Base-by-base conservation (phyloP, 2,888 invertebrate genomes). In the Brenthis hecate region DNA sequence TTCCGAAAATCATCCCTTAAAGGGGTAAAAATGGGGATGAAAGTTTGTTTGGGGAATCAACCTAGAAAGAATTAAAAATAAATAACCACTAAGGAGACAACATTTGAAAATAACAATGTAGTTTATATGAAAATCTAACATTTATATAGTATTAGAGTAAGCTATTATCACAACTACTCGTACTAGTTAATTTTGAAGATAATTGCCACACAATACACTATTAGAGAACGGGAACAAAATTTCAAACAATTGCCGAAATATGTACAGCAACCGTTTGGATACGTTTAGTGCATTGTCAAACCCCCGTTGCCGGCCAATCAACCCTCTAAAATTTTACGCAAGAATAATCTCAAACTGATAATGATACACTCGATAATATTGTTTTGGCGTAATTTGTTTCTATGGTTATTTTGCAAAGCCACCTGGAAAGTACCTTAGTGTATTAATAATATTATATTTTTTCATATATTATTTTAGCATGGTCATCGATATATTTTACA, bases 191-290 rank as follows among this genome's bases (percentile, higher is more conserved):
- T 47, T 16, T 48, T 13, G 6, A 58, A 58, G 23, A 23, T 13
- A 23, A 47, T 14, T 47, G 47, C 23, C 14, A 43, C 13, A 43
- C 36, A 6, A 50, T 50, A 60, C 50, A 3, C n/a, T 5, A 66
- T 82, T 83, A 78, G 73, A 74, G 80, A 83, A 80, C 88, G 89
- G 88, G 87, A 91, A 89, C 85, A 79, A 76, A 81, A 85, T 77
- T 88, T 87, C 86, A 84, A 89, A 89, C 85, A 83, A 85, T 88
- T 88, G 83, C 83, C 85, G 76, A 86, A 87, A 85, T 87, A 83
- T 82, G 81, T 85, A 77, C 79, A 81, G 82, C 77, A 83, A 81
- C 83, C 86, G 89, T 89, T 88, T 84, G 81, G 79, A 78, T 82
- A 84, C 69, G 84, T 83, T 84, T 85, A 85, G 85, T 79, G 82